Conservation (phyloP, 2,113 vertebrate genomes). For the Artemisiospiza belli region DNA sequence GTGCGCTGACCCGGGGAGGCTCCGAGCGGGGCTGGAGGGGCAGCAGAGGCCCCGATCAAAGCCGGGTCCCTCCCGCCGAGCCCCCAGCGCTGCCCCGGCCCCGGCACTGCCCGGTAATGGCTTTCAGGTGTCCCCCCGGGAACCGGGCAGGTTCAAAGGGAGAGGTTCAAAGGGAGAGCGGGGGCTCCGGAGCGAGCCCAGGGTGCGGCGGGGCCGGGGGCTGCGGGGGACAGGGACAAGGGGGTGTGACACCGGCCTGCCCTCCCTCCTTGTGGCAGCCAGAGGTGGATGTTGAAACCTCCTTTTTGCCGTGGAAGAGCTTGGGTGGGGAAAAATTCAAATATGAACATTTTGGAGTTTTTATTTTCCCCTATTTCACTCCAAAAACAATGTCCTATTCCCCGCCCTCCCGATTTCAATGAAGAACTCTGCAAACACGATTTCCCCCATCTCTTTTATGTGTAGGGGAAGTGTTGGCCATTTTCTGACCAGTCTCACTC, state of each 20-base stretch:
- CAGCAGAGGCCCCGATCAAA: background rate
- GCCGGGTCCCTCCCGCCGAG: background rate
- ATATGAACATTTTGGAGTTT: background rate
- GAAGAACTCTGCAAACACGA: fast-evolving
- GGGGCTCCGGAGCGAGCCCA: background rate
- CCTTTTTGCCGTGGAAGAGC: background rate
- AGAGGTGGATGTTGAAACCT: background rate
- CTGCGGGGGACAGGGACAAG: background rate
- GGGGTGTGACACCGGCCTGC: fast-evolving
- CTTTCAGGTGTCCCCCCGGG: background rate
- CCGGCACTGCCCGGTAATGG: background rate
- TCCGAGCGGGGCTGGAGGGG: background rate
- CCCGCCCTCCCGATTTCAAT: fast-evolving
- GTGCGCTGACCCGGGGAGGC: background rate
- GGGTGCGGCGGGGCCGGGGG: background rate
- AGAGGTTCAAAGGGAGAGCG: background rate
- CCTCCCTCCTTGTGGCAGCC: fast-evolving
- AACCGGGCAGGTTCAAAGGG: background rate
- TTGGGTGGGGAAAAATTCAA: background rate
- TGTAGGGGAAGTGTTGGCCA: background rate
- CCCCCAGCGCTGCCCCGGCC: background rate
- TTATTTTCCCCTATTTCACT: fast-evolving
- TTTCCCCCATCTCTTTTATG: background rate
- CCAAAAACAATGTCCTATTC: too few species aligned
- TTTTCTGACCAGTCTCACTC: background rate